These are phyloP conservation scores for Poeciliopsis presidionis DNA, from an alignment of 2,797 vertebrate genomes.

Conservation along the genomic window DNA sequence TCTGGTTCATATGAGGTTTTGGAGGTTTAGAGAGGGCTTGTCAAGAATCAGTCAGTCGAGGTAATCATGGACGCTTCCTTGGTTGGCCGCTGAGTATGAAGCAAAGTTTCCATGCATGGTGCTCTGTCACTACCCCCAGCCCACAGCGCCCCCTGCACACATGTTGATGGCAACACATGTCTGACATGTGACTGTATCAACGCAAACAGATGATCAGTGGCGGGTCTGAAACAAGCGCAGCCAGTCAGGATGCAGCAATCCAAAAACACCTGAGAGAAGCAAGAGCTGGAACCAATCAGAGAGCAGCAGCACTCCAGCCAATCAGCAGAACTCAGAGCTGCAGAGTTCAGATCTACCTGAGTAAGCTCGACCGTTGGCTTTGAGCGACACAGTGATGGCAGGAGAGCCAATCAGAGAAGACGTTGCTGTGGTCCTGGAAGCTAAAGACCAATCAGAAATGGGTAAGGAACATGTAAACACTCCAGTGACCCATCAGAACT, in stretches of 20 bases:
- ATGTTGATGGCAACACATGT: conserved; percentile 15
- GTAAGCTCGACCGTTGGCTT: conserved; percentile 50
- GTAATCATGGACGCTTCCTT: too few relatives aligned
- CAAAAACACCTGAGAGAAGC: conserved; percentile 24
- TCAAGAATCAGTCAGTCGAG: too few relatives aligned
- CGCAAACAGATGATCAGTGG: not conserved
- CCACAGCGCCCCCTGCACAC: not conserved
- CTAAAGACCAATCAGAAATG: conserved; percentile 70
- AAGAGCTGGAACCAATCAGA: conserved; percentile 23
- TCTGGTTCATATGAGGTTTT: too few relatives aligned
- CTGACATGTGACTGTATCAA: conserved; percentile 3
- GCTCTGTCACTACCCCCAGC: not conserved
- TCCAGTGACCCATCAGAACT: not conserved
- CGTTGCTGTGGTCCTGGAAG: conserved; percentile 46
- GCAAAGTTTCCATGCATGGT: not conserved
- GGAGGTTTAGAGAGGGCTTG: too few relatives aligned
- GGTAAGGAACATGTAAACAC: conserved; percentile 38
- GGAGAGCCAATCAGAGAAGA: conserved; percentile 69
- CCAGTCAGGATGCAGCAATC: conserved; percentile 44
- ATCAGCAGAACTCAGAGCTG: not conserved
- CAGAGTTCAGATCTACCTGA: conserved; percentile 60
- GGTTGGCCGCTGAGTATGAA: too few relatives aligned
- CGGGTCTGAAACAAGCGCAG: conserved; percentile 20
- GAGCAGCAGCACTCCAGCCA: not conserved
- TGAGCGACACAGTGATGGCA: conserved; percentile 49